phyloP scores from a whole-genome alignment of 2,113 vertebrate genomes.

The Eublepharis macularius region DNA sequence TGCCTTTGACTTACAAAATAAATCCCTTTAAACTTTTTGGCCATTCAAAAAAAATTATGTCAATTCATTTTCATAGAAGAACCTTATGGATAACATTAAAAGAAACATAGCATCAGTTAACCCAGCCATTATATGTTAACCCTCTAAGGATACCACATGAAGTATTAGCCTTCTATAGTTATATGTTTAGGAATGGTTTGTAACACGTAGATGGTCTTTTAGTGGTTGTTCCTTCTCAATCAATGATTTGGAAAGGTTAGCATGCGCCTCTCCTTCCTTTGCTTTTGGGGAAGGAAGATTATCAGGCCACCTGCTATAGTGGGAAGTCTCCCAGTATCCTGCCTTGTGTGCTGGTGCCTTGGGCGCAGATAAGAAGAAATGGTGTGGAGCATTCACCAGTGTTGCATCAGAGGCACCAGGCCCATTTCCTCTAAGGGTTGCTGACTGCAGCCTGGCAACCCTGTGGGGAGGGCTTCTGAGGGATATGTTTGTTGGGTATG shows the following conservation, averaged over 20 bases:
- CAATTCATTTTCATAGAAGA: constrained; percentile 22
- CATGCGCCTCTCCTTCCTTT: neutral
- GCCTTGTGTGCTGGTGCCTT: no score
- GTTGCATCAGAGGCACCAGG: no score
- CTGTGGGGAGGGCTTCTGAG: neutral
- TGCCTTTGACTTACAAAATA: no score
- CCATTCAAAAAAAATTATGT: no score
- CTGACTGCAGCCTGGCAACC: no score
- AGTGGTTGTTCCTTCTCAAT: neutral
- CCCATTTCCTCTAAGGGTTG: no score
- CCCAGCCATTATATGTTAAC: constrained; percentile 35
- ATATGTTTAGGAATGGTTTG: constrained; percentile 15
- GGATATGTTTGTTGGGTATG: neutral
- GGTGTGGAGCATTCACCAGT: no score
- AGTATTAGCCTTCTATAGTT: constrained; percentile 52
- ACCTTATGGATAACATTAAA: constrained; percentile 45
- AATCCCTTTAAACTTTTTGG: no score
- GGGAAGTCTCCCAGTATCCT: no score
- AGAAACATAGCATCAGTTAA: constrained; percentile 47
- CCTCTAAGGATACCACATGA: constrained; percentile 31
- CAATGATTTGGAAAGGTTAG: neutral
- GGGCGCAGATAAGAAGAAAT: no score
- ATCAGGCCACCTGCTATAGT: no score
- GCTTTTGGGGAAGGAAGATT: neutral
- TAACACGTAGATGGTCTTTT: neutral